Evolutionary conservation across 2,797 vertebrate genomes (phyloP), one percentile per base, ranked within the genome.

Genomic region (Lateolabrax maculatus): DNA sequence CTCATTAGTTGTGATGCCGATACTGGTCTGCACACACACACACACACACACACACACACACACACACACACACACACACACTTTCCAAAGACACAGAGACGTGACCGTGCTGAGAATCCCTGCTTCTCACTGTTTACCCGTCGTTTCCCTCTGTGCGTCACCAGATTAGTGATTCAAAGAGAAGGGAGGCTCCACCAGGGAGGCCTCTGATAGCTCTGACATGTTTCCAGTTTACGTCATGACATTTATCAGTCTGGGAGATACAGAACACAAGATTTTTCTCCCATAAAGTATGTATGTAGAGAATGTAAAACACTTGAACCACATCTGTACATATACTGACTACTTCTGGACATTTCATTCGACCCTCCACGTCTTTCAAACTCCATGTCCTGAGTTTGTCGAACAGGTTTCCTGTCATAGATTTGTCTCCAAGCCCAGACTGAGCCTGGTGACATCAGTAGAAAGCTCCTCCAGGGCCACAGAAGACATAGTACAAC

Each of bases 91-190:
- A 69, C 49, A 58, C 19, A 52, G 25, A 76, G 70, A 67, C 2
- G 21, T 71, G 74, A 79, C 53, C 75, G 34, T 49, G 75, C 78
- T 63, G 55, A 68, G 51, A 44, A 48, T 64, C 63, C 25, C 58
- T 31, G 31, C 18, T 41, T 60, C 57, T 49, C 18, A 31, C 55
- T 81, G 78, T 81, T 84, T 74, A 76, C 46, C 37, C 71, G 21
- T 37, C 58, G 61, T 71, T 46, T 71, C 60, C 63, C 15, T 66
- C 43, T 34, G 75, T 62, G 75, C 64, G 34, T 89, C 82, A 85
- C 58, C 69, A 81, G 58, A 73, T 67, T 13, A 56, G 39, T 3
- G 67, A 75, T 70, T 87, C 86, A 77, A 66, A 82, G 73, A 52
- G 41, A 2, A 56, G 75, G 68, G 66, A 64, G 31, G 70, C 44